A percentile compares a stretch with the other conserved stretches of the same genome.
These are phyloP conservation scores for Neogobius melanostomus DNA, from an alignment of 2,113 vertebrate genomes.

Conservation along the genomic window DNA sequence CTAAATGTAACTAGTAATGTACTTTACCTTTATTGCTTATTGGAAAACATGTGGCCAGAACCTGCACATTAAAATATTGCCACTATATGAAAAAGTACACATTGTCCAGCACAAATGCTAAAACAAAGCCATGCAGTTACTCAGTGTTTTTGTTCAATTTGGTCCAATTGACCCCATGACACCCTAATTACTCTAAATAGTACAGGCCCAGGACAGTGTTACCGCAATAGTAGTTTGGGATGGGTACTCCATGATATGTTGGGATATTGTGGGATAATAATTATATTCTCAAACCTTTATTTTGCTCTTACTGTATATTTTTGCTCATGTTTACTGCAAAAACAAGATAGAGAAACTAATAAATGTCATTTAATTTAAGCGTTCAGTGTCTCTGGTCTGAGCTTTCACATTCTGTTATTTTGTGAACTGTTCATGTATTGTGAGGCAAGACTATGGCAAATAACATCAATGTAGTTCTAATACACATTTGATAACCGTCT, in stretches of 20 bases:
- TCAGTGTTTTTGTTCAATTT: conserved; percentile 3
- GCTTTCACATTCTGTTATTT: neutral
- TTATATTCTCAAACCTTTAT: conserved; percentile 58
- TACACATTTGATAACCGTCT: too few species aligned
- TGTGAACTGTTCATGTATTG: too few species aligned
- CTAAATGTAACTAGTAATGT: conserved; percentile 27
- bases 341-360: conserved; percentile 74
- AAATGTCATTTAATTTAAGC: conserved; percentile 66
- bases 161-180: conserved; percentile 4
- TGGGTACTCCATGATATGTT: conserved; percentile 32
- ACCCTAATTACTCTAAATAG: conserved; percentile 10
- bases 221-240: conserved; percentile 21
- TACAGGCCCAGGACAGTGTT: conserved; percentile 43
- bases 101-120: conserved; percentile 14
- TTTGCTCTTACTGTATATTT: conserved; percentile 74
- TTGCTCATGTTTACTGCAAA: conserved; percentile 76
- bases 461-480: neutral
- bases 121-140: conserved; percentile 12
- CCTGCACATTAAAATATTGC: neutral
- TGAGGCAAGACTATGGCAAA: too few species aligned
- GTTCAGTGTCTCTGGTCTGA: conserved; percentile 16
- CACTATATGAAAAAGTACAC: neutral
- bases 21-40: conserved; percentile 2
- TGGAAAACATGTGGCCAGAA: neutral
- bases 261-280: conserved; percentile 31